These are phyloP conservation scores for Scaptomyza tumidula DNA, from an alignment of 2,888 invertebrate genomes.

Conservation along the genomic window DNA sequence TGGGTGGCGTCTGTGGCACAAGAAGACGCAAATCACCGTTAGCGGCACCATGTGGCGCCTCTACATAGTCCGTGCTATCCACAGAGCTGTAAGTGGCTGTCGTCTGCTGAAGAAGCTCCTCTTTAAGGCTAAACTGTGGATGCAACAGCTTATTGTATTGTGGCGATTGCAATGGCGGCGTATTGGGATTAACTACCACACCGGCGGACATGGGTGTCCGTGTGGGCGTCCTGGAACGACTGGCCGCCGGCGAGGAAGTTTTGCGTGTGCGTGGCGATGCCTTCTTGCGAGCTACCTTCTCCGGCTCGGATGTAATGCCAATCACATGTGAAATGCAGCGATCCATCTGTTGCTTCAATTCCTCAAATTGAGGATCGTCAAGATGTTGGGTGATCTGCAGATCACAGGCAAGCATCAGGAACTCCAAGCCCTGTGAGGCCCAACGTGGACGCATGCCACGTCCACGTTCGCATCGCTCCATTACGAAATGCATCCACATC, in stretches of 20 bases:
- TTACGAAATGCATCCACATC: constrained; percentile 96
- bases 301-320: constrained; percentile 87
- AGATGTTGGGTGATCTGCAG: constrained; percentile 92
- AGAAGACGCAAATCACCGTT: constrained; percentile 77
- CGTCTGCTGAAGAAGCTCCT: constrained; percentile 78
- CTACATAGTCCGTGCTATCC: constrained; percentile 75
- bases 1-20: constrained; percentile 76
- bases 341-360: constrained; percentile 91
- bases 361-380: constrained; percentile 91
- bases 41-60: constrained; percentile 55
- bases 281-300: constrained; percentile 83
- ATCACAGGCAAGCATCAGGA: constrained; percentile 93
- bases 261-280: constrained; percentile 84
- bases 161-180: constrained; percentile 74
- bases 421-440: constrained; percentile 95
- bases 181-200: constrained; percentile 70
- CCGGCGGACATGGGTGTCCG: constrained; percentile 85
- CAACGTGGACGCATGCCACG: constrained; percentile 93
- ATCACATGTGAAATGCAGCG: constrained; percentile 95
- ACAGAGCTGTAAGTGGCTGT: constrained; percentile 69
- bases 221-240: constrained; percentile 83
- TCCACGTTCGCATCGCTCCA: constrained; percentile 92
- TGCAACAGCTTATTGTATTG: constrained; percentile 82
- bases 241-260: constrained; percentile 83
- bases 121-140: constrained; percentile 84